phyloP scores from a whole-genome alignment of 2,797 vertebrate species.

The Epinephelus malabaricus region DNA sequence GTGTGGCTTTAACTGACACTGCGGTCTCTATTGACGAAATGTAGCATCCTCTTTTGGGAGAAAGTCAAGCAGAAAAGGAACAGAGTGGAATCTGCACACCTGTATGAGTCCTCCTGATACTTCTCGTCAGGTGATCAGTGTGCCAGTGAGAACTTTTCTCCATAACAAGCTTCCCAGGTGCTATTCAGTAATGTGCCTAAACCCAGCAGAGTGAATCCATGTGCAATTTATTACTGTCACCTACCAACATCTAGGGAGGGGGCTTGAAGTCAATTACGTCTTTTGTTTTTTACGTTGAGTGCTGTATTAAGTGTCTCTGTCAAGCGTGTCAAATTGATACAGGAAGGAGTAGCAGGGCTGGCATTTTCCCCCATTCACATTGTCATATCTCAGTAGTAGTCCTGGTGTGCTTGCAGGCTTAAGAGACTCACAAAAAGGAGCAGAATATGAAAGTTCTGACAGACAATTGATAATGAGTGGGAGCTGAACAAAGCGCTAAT shows the following conservation, averaged over 20 bases:
- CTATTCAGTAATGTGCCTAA: slow-evolving; percentile 64
- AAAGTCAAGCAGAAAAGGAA: slow-evolving; percentile 16
- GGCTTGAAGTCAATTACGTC: slow-evolving; percentile 69
- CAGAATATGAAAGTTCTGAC: slow-evolving; percentile 52
- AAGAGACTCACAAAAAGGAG: slow-evolving; percentile 30
- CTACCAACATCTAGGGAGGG: slow-evolving; percentile 64
- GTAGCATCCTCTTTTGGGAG: slow-evolving; percentile 24
- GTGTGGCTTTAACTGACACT: slow-evolving; percentile 42
- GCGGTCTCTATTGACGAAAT: slow-evolving; percentile 45
- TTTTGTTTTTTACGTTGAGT: slow-evolving; percentile 73
- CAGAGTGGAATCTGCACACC: slow-evolving; percentile 53
- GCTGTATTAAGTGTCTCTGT: slow-evolving; percentile 73
- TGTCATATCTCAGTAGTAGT: slow-evolving; percentile 36
- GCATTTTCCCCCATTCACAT: slow-evolving; percentile 19
- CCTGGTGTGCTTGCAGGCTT: slow-evolving; percentile 23
- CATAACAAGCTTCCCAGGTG: slow-evolving; percentile 75
- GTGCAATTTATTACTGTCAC: slow-evolving; percentile 79
- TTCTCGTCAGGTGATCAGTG: slow-evolving; percentile 70
- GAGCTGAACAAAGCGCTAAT: slow-evolving; percentile 62
- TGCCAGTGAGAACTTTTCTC: slow-evolving; percentile 59
- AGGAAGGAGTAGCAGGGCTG: slow-evolving; percentile 28
- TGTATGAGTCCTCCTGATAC: slow-evolving; percentile 61
- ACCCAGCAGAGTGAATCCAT: slow-evolving; percentile 71
- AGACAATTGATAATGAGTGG: slow-evolving; percentile 59
- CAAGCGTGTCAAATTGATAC: slow-evolving; percentile 67